Evolutionary conservation across 2,797 vertebrate species (phyloP).

Genomic region (Neosilurus mollespiculum): DNA sequence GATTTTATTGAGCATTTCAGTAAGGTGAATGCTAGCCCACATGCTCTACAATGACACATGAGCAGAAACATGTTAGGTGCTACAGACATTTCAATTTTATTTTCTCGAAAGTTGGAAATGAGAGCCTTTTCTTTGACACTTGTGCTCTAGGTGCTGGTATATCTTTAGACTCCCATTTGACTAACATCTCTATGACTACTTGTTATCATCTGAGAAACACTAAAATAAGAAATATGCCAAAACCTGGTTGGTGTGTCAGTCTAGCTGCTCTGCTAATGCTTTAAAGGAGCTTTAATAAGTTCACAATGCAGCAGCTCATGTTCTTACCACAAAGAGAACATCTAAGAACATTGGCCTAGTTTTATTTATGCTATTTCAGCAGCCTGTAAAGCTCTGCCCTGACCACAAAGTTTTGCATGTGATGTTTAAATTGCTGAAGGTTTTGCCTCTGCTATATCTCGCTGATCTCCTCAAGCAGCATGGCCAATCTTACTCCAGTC

Average conservation of each 20-base stretch:
- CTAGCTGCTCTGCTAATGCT: background rate
- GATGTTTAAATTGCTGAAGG: no score
- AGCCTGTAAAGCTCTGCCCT: no score
- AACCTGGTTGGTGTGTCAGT: background rate
- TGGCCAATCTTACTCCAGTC: no score
- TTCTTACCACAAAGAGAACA: no score
- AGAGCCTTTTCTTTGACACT: background rate
- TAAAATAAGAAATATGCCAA: background rate
- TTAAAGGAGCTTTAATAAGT: no score
- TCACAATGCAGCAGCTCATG: no score
- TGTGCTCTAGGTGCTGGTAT: background rate
- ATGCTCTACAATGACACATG: background rate
- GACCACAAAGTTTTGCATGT: no score
- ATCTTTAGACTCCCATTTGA: background rate
- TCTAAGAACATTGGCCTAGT: no score
- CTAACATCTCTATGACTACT: background rate
- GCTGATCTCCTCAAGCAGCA: no score
- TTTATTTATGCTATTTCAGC: no score
- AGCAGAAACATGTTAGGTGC: background rate
- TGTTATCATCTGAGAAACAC: background rate
- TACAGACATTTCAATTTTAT: background rate
- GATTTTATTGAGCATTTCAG: background rate
- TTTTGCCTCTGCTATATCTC: no score
- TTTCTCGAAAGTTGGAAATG: background rate
- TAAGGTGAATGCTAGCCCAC: background rate